Base-by-base conservation (phyloP, 2,113 vertebrate genomes). In the Potamarius usumacintae region DNA sequence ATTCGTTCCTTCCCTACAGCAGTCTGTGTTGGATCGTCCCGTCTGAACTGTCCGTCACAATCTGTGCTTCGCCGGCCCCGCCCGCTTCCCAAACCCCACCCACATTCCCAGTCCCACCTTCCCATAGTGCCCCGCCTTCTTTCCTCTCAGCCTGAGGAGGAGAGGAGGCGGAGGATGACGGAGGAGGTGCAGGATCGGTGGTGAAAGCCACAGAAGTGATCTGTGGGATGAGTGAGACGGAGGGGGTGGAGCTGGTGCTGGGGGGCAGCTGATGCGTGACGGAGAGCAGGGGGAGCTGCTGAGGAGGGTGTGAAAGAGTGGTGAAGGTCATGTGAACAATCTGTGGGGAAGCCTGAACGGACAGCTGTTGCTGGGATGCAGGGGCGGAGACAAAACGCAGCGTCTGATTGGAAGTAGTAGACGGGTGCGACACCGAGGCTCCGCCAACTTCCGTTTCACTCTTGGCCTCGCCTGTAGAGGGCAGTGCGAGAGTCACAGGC, bases 251-350 rank as follows among this genome's bases (percentile, higher is more conserved):
- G 62, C 82, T 74, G 30, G 67, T 74, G 48, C 65, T 67, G 55
- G 95, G 87, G 88, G 90, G 89, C 58, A 94, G 91, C 85, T 94
- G 94, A 87, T 94, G 94, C 1, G 93, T 85, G 42, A 91, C 86
- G 0, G 93, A 87, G 2, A 94, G 88, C 58, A 95, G 78, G 50
- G 95, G 94, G 78, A 94, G 93, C 90, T 94, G 94, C 83, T 94
- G 94, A 50, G 94, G 86, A 85, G 87, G 81, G 34, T 88, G 90
- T 0, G 89, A 65, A 71, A 87, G 82, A 1, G 0, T 92, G 92
- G 92, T 94, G 90, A 95, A 95, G 91, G 94, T 93, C 94, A 96
- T 95, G 83, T 95, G 95, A 8, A 95, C 92, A 67, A 95, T 93
- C 80, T 94, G 94, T 0, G 93, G 89, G 34, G 91, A 57, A 27